A percentile compares a stretch with the other conserved stretches of the same genome.
phyloP scores from a whole-genome alignment of 2,888 invertebrate species.

The Catocala fraxini region DNA sequence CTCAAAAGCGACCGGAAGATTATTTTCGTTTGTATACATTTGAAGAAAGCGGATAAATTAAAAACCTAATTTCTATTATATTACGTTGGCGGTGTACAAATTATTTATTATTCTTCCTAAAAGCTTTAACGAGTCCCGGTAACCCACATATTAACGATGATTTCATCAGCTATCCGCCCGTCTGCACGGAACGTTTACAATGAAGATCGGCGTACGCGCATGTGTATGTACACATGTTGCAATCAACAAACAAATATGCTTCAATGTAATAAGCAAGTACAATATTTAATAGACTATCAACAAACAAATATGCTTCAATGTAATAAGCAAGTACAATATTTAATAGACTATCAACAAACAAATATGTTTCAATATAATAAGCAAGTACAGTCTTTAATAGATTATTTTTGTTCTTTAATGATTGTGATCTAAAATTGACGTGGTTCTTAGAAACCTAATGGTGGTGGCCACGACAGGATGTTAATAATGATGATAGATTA shows the following conservation, averaged over 20 bases:
- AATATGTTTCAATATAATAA: constrained; percentile 17
- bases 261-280: constrained; percentile 20
- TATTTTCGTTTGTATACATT: constrained; percentile 31
- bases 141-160: constrained; percentile 52
- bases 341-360: constrained; percentile 32
- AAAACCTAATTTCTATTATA: constrained; percentile 9
- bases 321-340: constrained; percentile 26
- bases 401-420: constrained; percentile 24
- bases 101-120: constrained; percentile 47
- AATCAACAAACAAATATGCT: constrained; percentile 26
- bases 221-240: constrained; percentile 36
- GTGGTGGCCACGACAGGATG: background rate
- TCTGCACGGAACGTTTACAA: constrained; percentile 29
- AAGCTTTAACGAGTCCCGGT: constrained; percentile 44
- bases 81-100: constrained; percentile 32
- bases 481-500: background rate
- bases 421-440: constrained; percentile 32
- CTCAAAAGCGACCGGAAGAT: constrained; percentile 19
- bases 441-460: constrained; percentile 29
- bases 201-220: constrained; percentile 35
- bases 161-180: constrained; percentile 43
- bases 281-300: constrained; percentile 32
- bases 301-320: constrained; percentile 13
- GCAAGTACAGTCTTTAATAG: constrained; percentile 30
- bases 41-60: constrained; percentile 4